Evolutionary conservation across 1,140 invertebrate genomes (phyloP).

Genomic region (Drosophila novamexicana): DNA sequence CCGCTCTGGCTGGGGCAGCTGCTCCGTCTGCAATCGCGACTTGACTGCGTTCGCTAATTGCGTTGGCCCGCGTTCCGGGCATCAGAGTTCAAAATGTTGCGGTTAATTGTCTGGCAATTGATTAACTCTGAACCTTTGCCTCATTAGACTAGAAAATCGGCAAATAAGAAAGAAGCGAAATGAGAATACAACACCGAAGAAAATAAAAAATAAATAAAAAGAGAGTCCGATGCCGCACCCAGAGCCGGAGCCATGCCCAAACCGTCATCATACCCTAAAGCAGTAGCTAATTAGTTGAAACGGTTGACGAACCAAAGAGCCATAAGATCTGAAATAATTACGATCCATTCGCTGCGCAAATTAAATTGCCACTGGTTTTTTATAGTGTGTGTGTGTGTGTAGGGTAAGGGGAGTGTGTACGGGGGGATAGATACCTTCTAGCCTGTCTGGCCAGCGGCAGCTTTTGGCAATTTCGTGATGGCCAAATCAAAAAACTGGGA

Average conservation of each 20-base stretch:
- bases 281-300: conserved; percentile 62
- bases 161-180: conserved; percentile 1
- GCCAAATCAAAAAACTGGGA: conserved; percentile 37
- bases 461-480: conserved; percentile 63
- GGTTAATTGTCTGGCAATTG: conserved; percentile 68
- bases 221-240: conserved; percentile 36
- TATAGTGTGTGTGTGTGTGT: not conserved
- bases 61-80: conserved; percentile 25
- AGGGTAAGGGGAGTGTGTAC: not conserved
- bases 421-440: conserved; percentile 27
- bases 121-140: conserved; percentile 60
- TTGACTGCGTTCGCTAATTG: conserved; percentile 57
- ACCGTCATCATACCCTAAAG: conserved; percentile 20
- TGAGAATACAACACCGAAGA: not conserved
- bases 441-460: conserved; percentile 5
- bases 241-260: conserved; percentile 11
- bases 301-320: conserved; percentile 38
- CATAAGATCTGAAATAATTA: conserved; percentile 43
- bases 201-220: not conserved
- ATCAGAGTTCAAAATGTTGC: conserved; percentile 50
- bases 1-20: conserved; percentile 18
- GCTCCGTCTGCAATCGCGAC: conserved; percentile 31
- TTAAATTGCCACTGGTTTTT: conserved; percentile 76
- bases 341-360: conserved; percentile 51
- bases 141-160: conserved; percentile 35